phyloP scores from a whole-genome alignment of 1,140 invertebrate species.

The Dreissena polymorpha region DNA sequence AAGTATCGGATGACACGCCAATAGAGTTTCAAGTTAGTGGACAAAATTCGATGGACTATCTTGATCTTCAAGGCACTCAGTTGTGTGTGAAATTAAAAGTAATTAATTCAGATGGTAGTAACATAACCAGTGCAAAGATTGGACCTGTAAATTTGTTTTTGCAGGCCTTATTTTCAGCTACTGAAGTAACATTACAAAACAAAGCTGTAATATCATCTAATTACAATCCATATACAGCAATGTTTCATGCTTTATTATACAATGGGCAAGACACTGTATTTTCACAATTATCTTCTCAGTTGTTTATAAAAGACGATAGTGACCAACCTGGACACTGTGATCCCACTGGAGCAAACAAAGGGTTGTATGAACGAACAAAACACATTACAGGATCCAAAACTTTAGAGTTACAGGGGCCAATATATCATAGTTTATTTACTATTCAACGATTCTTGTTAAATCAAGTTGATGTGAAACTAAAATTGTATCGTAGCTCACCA shows the following conservation, averaged over 20 bases:
- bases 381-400: constrained; percentile 20
- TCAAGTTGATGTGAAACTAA: constrained; percentile 53
- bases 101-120: constrained; percentile 31
- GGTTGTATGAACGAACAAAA: constrained; percentile 11
- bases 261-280: constrained; percentile 24
- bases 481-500: constrained; percentile 38
- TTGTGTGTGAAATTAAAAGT: constrained; percentile 56
- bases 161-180: constrained; percentile 52
- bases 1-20: constrained; percentile 40
- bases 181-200: constrained; percentile 50
- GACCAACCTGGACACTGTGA: constrained; percentile 19
- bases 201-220: constrained; percentile 39
- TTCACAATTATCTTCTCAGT: constrained; percentile 25
- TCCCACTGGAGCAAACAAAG: constrained; percentile 13
- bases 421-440: constrained; percentile 44
- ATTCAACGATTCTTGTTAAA: constrained; percentile 37
- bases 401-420: constrained; percentile 34
- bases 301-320: constrained; percentile 44
- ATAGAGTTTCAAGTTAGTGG: constrained; percentile 55
- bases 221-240: constrained; percentile 48
- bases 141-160: constrained; percentile 56
- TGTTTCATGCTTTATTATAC: constrained; percentile 37
- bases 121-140: constrained; percentile 14
- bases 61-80: constrained; percentile 51
- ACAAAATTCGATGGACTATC: constrained; percentile 60